phyloP scores from a whole-genome alignment of 2,888 invertebrate genomes.

The Rugalucina vietnamica region DNA sequence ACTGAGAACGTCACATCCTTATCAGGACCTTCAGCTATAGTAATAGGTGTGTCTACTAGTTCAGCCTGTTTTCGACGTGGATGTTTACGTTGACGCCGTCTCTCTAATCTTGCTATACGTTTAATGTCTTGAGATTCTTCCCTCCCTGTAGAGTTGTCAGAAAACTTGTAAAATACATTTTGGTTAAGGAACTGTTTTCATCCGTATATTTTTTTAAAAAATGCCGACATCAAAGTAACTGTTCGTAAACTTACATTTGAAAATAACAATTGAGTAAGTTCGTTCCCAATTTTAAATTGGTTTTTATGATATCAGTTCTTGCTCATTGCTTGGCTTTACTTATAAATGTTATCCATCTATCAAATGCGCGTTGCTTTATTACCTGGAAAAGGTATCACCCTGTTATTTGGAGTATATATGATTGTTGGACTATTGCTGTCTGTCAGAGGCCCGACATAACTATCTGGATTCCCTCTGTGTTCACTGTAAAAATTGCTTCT shows the following conservation, averaged over 20 bases:
- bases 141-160: constrained; percentile 41
- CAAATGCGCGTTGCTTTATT: no score
- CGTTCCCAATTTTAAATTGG: no score
- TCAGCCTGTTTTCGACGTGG: not conserved
- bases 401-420: constrained; percentile 52
- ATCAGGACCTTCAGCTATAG: not conserved
- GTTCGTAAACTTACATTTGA: no score
- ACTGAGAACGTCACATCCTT: not conserved
- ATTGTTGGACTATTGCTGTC: not conserved
- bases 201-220: no score
- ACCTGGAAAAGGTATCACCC: constrained; percentile 60
- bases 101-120: constrained; percentile 38
- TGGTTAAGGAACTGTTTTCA: no score
- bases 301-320: no score
- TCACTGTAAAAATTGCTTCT: constrained; percentile 14
- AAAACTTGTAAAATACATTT: no score
- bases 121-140: constrained; percentile 42
- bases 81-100: not conserved
- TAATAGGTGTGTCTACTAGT: not conserved
- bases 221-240: no score
- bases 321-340: no score
- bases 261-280: no score
- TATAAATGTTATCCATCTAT: no score
- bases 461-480: constrained; percentile 25
- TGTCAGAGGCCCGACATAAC: not conserved